Evolutionary conservation across 2,888 invertebrate genomes (phyloP).

Genomic region (Dascillus cervinus): DNA sequence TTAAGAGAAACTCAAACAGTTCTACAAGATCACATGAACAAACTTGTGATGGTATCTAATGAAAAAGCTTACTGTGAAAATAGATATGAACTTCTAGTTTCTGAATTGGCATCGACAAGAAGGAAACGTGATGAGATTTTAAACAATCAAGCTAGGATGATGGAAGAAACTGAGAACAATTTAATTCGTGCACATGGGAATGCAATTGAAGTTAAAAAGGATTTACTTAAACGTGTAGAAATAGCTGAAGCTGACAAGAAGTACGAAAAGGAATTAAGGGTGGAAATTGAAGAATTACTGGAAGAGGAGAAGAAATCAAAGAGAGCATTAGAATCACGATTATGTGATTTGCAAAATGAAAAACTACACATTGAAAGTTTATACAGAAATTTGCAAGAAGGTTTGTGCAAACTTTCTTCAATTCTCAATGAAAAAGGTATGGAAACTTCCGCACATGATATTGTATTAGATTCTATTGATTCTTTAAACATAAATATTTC

Average conservation of each 20-base stretch:
- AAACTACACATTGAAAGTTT: slow-evolving; percentile 6
- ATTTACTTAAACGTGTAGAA: slow-evolving; percentile 24
- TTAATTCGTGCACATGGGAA: slow-evolving; percentile 26
- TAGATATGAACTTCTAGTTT: slow-evolving; percentile 7
- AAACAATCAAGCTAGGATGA: slow-evolving; percentile 25
- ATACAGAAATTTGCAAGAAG: too few species aligned
- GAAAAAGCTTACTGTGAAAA: slow-evolving; percentile 13
- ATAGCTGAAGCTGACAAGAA: slow-evolving; percentile 20
- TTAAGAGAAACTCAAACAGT: slow-evolving; percentile 9
- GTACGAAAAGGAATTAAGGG: slow-evolving; percentile 9
- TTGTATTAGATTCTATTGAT: too few species aligned
- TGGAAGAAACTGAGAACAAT: slow-evolving; percentile 28
- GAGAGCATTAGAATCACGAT: slow-evolving; percentile 15
- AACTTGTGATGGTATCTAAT: slow-evolving; percentile 11
- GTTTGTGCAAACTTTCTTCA: background rate
- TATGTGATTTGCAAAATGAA: slow-evolving; percentile 13
- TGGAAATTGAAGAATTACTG: slow-evolving; percentile 11
- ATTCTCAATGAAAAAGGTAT: slow-evolving; percentile 7
- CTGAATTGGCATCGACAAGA: slow-evolving; percentile 26
- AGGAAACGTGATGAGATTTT: slow-evolving; percentile 25
- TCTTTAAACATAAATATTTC: too few species aligned
- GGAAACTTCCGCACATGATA: too few species aligned
- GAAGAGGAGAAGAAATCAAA: slow-evolving; percentile 15
- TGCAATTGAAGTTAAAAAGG: slow-evolving; percentile 24
- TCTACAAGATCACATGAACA: slow-evolving; percentile 10